phyloP scores from a whole-genome alignment of 2,888 invertebrate genomes.

The Lasioglossum oenotherae region DNA sequence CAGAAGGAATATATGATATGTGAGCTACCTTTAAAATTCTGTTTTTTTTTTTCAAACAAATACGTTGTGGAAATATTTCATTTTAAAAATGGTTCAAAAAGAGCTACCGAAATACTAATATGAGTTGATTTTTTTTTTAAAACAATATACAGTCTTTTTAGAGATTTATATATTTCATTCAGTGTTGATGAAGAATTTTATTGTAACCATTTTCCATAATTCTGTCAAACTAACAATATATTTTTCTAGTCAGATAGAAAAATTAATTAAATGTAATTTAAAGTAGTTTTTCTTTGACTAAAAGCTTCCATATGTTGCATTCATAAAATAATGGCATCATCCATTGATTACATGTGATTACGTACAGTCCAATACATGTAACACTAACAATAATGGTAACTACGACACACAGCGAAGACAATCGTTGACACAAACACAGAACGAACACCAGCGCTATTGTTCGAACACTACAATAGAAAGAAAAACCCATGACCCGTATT shows the following conservation, averaged over 20 bases:
- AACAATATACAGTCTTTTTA: too few species aligned
- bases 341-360: not conserved
- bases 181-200: too few species aligned
- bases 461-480: not conserved
- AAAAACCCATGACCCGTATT: not conserved
- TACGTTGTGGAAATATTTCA: too few species aligned
- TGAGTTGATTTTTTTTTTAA: too few species aligned
- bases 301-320: not conserved
- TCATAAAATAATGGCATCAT: not conserved
- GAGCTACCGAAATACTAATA: too few species aligned
- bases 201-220: too few species aligned
- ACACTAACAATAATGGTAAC: not conserved
- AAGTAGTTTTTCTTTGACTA: not conserved
- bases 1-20: not conserved
- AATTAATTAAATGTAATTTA: too few species aligned
- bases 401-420: not conserved
- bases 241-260: too few species aligned
- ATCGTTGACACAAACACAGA: too few species aligned
- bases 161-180: too few species aligned
- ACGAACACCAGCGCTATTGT: not conserved
- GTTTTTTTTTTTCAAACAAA: not conserved
- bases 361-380: not conserved
- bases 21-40: not conserved
- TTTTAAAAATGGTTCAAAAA: too few species aligned
- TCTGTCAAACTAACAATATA: too few species aligned